Evolutionary conservation across 1,140 invertebrate species (phyloP).

Genomic region (Aphelinus atriplicis): DNA sequence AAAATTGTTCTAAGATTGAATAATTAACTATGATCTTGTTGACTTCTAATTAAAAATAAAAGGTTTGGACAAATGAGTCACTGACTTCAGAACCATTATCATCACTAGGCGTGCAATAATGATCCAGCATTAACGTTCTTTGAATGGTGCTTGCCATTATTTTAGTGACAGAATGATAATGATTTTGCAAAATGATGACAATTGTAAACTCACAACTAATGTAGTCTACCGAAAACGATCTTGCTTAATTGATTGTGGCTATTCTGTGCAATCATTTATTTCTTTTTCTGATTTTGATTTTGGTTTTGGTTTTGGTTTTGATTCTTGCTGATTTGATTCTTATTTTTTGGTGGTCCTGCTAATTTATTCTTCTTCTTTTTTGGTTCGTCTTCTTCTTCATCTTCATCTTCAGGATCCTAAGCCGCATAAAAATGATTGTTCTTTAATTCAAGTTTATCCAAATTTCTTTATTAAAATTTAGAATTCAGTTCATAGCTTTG

Average conservation of each 20-base stretch:
- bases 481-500: no score
- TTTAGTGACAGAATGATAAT: slow-evolving; percentile 33
- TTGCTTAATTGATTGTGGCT: slow-evolving; percentile 26
- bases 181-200: slow-evolving; percentile 37
- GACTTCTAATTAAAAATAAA: slow-evolving; percentile 11
- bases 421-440: slow-evolving; percentile 47
- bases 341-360: slow-evolving; percentile 35
- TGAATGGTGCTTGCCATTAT: slow-evolving; percentile 2
- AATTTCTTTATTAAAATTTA: not conserved
- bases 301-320: slow-evolving; percentile 38
- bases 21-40: not conserved
- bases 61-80: slow-evolving; percentile 22
- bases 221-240: slow-evolving; percentile 31
- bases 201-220: slow-evolving; percentile 38
- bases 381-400: slow-evolving; percentile 64
- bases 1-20: slow-evolving; percentile 3
- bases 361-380: slow-evolving; percentile 60
- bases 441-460: slow-evolving; percentile 30
- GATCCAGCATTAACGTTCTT: slow-evolving; percentile 32
- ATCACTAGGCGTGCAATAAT: slow-evolving; percentile 17
- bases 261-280: slow-evolving; percentile 35
- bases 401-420: slow-evolving; percentile 63
- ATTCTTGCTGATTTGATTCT: slow-evolving; percentile 37
- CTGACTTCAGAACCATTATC: slow-evolving; percentile 34
- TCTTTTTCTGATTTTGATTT: slow-evolving; percentile 39